Evolutionary conservation across 2,797 vertebrate species (phyloP).

Genomic region (Catharus ustulatus): DNA sequence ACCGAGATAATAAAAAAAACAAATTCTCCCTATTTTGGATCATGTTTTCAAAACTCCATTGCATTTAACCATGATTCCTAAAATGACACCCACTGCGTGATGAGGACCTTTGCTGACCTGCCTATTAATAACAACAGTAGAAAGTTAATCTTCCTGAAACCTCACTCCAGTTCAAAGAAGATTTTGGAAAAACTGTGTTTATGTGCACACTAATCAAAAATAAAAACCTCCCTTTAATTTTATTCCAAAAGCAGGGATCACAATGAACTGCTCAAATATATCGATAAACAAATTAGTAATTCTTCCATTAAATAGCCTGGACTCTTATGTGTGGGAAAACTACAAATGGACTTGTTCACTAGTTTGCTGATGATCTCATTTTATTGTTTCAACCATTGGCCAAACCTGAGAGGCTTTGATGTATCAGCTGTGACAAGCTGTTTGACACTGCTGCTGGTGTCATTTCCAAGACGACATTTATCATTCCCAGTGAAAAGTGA

Average conservation of each 20-base stretch:
- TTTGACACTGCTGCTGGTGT: constrained; percentile 63
- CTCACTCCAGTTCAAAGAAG: background rate
- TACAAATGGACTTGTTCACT: background rate
- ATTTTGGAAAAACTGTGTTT: background rate
- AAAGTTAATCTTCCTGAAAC: background rate
- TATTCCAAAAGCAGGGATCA: background rate
- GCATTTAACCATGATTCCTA: background rate
- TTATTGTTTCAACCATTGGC: constrained; percentile 67
- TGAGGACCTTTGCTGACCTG: background rate
- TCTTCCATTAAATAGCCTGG: background rate
- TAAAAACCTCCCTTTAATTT: background rate
- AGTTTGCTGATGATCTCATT: background rate
- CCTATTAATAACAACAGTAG: background rate
- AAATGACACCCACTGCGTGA: background rate
- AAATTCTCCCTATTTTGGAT: background rate
- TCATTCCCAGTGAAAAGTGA: constrained; percentile 65
- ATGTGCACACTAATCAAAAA: background rate
- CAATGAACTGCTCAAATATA: background rate
- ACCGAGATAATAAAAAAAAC: background rate
- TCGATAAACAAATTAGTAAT: background rate
- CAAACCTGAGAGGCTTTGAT: constrained; percentile 44
- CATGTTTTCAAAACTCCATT: background rate
- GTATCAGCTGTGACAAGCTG: constrained; percentile 53
- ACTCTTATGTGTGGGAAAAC: background rate
- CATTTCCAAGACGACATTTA: background rate